Evolutionary conservation across 2,797 vertebrate genomes (phyloP).

Genomic region (Sebastes kiyomatsui): DNA sequence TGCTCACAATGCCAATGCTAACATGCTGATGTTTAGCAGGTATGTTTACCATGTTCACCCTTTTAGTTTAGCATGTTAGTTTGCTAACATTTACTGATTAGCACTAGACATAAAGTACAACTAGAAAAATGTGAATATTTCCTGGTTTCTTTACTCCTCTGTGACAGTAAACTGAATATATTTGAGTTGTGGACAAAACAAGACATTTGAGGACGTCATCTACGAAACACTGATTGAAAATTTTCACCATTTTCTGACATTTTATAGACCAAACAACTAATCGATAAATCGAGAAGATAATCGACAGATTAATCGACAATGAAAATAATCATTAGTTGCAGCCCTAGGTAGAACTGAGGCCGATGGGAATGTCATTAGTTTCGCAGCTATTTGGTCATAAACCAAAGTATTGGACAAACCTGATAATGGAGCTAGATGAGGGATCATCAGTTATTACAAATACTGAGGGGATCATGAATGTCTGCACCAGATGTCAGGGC

Average conservation of each 20-base stretch:
- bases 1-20: background rate
- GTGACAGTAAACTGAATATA: too few species aligned
- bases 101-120: background rate
- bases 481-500: background rate
- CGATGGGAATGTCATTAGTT: background rate
- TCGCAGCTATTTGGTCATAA: background rate
- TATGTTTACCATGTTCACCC: background rate
- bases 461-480: background rate
- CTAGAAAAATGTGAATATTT: too few species aligned
- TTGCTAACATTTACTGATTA: background rate
- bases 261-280: too few species aligned
- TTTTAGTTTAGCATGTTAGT: background rate
- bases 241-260: too few species aligned
- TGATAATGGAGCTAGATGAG: background rate
- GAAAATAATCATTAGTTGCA: too few species aligned
- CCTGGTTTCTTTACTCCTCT: too few species aligned
- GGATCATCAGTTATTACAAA: background rate
- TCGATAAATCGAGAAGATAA: too few species aligned
- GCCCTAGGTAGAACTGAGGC: background rate
- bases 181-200: too few species aligned
- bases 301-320: too few species aligned
- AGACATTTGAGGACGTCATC: too few species aligned
- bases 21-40: too few species aligned
- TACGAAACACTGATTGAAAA: too few species aligned
- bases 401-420: background rate